Base-by-base conservation (phyloP, 2,797 vertebrate species). In the Fratercula arctica region DNA sequence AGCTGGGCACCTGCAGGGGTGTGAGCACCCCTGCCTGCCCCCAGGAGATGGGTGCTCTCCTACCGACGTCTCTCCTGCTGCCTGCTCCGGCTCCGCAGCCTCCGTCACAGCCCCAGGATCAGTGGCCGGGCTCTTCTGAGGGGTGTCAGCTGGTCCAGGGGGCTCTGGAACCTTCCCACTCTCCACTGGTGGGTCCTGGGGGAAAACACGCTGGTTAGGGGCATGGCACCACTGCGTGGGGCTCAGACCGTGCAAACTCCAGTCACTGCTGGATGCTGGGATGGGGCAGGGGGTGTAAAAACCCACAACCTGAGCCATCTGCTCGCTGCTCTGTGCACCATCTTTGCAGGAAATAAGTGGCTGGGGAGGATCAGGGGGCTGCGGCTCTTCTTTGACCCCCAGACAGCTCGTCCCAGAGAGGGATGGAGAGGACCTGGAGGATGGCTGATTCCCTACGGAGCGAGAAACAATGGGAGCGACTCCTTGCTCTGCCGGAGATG, bases 171-270 rank as follows among this genome's bases (percentile, higher is more conserved):
- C 56, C 6, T 41, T 3, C 25, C 5, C 2, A 1, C 5, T 43
- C 5, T 1, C 33, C 3, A 0, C 48, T 0, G 12, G 74, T 1
- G 3, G 8, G 4, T 4, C 28, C 96, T 97, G 91, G 3, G 45
- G 51, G 43, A 14, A 61, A 64, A 5, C 69, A 33, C 1, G 0
- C 1, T 2, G 10, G 68, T 95, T 11, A 79, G 53, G 41, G 35
- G 12, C 87, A 53, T 0, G 1, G 8, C 13, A 6, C 13, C 16
- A 39, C 11, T 10, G 0, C 0, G 2, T 1, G 0, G 19, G 69
- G 70, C 72, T 80, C 43, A 4, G 80, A 20, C 13, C 0, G 0
- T 13, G 68, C 53, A 5, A 73, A 69, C 33, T 19, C 0, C 0
- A 29, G 60, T 45, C 66, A 3, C 18, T 3, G 41, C 10, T 61